phyloP scores from a whole-genome alignment of 2,797 vertebrate genomes.

The Phalloptychus januarius region DNA sequence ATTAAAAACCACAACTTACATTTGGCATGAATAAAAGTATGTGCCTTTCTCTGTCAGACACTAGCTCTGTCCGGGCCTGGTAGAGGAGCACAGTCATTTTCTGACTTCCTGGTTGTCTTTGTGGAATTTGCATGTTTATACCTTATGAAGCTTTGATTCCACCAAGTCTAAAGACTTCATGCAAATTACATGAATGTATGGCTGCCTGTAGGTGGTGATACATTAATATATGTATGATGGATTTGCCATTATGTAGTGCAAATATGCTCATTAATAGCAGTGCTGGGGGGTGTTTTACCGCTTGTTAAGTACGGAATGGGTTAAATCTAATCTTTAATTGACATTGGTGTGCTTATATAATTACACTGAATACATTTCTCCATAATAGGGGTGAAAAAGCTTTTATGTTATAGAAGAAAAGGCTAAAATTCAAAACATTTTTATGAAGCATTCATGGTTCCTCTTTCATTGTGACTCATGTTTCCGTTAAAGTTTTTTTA shows the following conservation, averaged over 20 bases:
- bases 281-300: background rate
- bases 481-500: too few species aligned
- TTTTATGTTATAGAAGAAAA: background rate
- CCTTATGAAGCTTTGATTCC: background rate
- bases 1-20: slow-evolving; percentile 6
- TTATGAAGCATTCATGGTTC: background rate
- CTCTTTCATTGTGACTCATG: slow-evolving; percentile 11
- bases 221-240: background rate
- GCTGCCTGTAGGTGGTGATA: background rate
- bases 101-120: slow-evolving; percentile 2
- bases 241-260: background rate
- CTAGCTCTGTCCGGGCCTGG: background rate
- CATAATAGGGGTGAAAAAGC: background rate
- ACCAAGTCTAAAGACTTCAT: slow-evolving; percentile 1
- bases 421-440: background rate
- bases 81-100: slow-evolving; percentile 1
- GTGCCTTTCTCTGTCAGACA: slow-evolving; percentile 3
- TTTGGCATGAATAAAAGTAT: background rate
- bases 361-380: background rate
- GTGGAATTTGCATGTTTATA: slow-evolving; percentile 21
- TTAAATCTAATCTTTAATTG: background rate
- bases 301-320: background rate
- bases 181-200: slow-evolving; percentile 2
- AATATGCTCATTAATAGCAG: background rate
- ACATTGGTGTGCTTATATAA: background rate